Evolutionary conservation across 2,888 invertebrate species (phyloP).

Genomic region (Hypselothyrea guttata): DNA sequence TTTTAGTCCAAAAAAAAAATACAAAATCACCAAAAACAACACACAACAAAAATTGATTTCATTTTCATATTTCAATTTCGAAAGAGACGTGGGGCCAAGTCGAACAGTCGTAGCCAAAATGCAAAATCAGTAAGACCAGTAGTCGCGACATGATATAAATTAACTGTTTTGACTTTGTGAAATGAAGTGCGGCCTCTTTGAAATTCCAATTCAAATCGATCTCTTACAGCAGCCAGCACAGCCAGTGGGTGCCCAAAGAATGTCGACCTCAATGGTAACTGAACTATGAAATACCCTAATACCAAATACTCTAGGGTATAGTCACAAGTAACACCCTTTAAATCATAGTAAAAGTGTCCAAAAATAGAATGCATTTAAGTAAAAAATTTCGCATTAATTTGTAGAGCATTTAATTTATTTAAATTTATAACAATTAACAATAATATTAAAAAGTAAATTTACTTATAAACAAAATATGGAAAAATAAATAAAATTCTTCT

Average conservation of each 20-base stretch:
- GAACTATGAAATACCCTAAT: constrained; percentile 27
- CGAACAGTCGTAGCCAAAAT: constrained; percentile 56
- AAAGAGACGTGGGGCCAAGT: constrained; percentile 52
- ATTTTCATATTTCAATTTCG: constrained; percentile 78
- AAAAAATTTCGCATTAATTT: too few species aligned
- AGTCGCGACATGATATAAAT: constrained; percentile 81
- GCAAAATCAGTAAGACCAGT: constrained; percentile 81
- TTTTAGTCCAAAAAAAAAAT: constrained; percentile 55
- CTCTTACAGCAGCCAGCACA: constrained; percentile 34
- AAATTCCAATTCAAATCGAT: constrained; percentile 67
- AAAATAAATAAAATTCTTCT: too few species aligned
- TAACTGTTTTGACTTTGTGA: constrained; percentile 81
- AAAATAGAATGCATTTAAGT: too few species aligned
- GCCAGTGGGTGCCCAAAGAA: constrained; percentile 44
- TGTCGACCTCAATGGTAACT: not conserved
- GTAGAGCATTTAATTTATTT: too few species aligned
- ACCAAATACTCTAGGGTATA: too few species aligned
- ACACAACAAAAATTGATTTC: constrained; percentile 42
- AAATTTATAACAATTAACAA: too few species aligned
- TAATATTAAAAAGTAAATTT: too few species aligned
- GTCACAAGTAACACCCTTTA: too few species aligned
- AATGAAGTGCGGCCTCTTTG: constrained; percentile 76
- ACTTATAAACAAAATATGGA: too few species aligned
- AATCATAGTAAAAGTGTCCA: too few species aligned
- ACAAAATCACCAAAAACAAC: too few species aligned